Base-by-base conservation (phyloP, 2,888 invertebrate genomes). In the Raillietiella orientalis region DNA sequence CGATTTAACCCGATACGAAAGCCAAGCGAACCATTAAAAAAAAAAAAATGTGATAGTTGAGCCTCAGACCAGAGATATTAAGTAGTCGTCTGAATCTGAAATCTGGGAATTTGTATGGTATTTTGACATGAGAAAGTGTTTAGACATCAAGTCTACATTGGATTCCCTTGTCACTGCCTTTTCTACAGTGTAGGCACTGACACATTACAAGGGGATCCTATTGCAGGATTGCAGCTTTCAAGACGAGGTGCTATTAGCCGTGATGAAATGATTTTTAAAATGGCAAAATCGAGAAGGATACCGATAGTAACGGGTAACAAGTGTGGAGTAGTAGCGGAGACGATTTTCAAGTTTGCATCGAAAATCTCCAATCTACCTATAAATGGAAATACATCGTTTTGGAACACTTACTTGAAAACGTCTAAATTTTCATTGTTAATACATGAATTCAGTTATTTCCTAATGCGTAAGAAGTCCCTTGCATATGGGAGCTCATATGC, bases 171-270 rank as follows among this genome's bases (percentile, higher is more conserved):
- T 0, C 66, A 79, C 40, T 50, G 79, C 14, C 48, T 79, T 23
- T 58, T 82, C n/a, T 82, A 75, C 46, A 79, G 79, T 46, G 79
- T 79, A n/a, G 82, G 79, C 1, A 79, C 79, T 1, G 79, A 82
- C 43, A 53, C 75, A 16, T 46, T 82, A 19, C 55, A 58, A 30
- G 62, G 65, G 0, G 79, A 82, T 45, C 62, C 66, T 0, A 48
- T 79, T 4, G 79, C 79, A 0, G 47, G 55, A 24, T 47, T 79
- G 38, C 49, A 56, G 4, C 56, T 82, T 26, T 58, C 66, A 25
- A 53, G 63, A 34, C 46, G 59, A 64, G 79, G 77, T n/a, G 66
- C 82, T 15, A 62, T 75, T 29, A 55, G 60, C 39, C 52, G 79
- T 23, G 82, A 82, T 43, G 65, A 72, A 44, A 54, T 71, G 23